Base-by-base conservation (phyloP, 1,140 invertebrate species). In the Ridgeia piscesae region DNA sequence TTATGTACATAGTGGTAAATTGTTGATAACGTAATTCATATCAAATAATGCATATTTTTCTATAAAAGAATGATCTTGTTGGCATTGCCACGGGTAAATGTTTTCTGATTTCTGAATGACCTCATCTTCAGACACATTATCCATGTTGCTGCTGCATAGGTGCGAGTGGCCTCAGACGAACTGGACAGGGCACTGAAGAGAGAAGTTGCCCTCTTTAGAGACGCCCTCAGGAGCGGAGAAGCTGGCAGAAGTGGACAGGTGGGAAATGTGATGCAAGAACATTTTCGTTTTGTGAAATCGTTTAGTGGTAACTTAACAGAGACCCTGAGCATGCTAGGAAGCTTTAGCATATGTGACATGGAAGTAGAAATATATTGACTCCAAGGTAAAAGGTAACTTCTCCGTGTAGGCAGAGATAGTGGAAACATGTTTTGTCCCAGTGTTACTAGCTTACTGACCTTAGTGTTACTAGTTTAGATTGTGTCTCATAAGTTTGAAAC, bases 131-230 rank as follows among this genome's bases (percentile, higher is more conserved):
- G 14, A 21, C 27, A 77, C 58, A 77, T 1, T 77, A 21, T 77
- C 27, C 11, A 31, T 21, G 27, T 77, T 77, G 58, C 58, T 77
- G 27, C 17, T 77, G 11, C 93, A 6, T 93, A 97, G 97, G 96
- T 99, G 0, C 98, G 98, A 95, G 98, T 98, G 96, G 97, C 98
- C 91, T 99, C 98, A 1, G 96, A 97, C 2, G 97, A 97, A 91
- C 96, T 99, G 1, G 97, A 98, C 91, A 96, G 97, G 88, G 97
- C 96, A 88, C 96, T 99, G 9, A 98, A 98, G 94, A 96, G 97
- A 91, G 98, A 98, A 94, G 98, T 99, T 92, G 97, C 97, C 89
- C 96, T 97, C 33, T 99, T 99, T 96, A 98, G 98, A 89, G 98
- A 99, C 94, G 97, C 97, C 48, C 96, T 99, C 58, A 96, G 98